Percentiles rank a stretch among this genome's conserved stretches.
Evolutionary conservation across 1,140 invertebrate species (phyloP).

Genomic region (Alviniconcha marisindica): DNA sequence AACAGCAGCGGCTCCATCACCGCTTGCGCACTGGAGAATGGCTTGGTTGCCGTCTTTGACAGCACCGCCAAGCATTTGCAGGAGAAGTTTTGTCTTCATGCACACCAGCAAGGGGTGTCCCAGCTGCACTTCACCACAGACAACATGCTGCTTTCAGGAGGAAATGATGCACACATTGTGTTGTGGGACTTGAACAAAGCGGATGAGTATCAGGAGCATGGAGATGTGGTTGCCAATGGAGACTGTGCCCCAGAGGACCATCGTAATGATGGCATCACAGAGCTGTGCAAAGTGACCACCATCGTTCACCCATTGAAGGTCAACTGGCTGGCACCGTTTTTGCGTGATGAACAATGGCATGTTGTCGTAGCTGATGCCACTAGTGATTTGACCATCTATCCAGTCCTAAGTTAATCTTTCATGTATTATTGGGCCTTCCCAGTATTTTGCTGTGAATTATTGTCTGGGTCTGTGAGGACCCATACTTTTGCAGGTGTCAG

Average conservation of each 20-base stretch:
- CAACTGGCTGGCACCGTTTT: conserved; percentile 69
- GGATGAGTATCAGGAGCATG: conserved; percentile 35
- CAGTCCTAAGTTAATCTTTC: too few relatives aligned
- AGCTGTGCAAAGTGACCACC: conserved; percentile 53
- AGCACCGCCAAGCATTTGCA: conserved; percentile 56
- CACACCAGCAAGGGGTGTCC: conserved; percentile 69
- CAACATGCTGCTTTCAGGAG: conserved; percentile 61
- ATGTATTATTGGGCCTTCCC: too few relatives aligned
- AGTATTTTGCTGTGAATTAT: too few relatives aligned
- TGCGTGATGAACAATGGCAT: conserved; percentile 43
- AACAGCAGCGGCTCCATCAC: conserved; percentile 61
- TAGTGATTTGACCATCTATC: conserved; percentile 52
- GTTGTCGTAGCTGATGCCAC: conserved; percentile 67
- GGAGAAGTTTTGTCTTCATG: conserved; percentile 62
- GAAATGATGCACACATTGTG: conserved; percentile 66
- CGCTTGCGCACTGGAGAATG: conserved; percentile 71
- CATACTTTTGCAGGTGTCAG: too few relatives aligned
- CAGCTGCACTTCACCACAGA: conserved; percentile 66
- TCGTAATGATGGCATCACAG: conserved; percentile 49
- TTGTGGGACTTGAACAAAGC: conserved; percentile 68
- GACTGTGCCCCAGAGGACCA: conserved; percentile 46
- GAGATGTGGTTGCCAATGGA: conserved; percentile 42
- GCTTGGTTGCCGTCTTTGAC: conserved; percentile 65
- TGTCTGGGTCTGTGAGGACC: too few relatives aligned
- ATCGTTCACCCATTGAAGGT: conserved; percentile 63